These are phyloP conservation scores for Lamprotornis superbus DNA, from an alignment of 2,113 vertebrate species.

Conservation along the genomic window DNA sequence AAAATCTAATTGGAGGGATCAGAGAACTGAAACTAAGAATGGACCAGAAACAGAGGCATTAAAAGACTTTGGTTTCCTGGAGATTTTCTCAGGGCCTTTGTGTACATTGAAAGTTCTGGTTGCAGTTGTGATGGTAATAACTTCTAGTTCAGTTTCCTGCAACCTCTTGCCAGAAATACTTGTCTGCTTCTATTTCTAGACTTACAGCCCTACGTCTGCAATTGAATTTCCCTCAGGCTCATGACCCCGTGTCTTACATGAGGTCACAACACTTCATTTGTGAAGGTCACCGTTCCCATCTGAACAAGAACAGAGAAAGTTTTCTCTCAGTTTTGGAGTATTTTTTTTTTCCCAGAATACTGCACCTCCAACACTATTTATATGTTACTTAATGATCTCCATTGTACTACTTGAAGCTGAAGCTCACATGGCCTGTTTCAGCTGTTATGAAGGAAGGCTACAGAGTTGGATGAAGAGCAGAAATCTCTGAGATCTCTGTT, in stretches of 20 bases:
- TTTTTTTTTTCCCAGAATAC: background rate
- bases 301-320: constrained; percentile 34
- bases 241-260: constrained; percentile 38
- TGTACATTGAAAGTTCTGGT: constrained; percentile 13
- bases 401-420: background rate
- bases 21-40: background rate
- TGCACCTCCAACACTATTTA: constrained; percentile 27
- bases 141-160: constrained; percentile 40
- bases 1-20: background rate
- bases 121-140: constrained; percentile 19
- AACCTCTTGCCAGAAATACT: constrained; percentile 24
- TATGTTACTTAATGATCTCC: constrained; percentile 22
- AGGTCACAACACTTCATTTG: constrained; percentile 38
- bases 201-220: background rate
- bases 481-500: background rate
- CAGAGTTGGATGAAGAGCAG: background rate
- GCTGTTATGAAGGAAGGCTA: background rate
- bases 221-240: constrained; percentile 49
- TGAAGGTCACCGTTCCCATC: background rate
- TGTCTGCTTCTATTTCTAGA: constrained; percentile 50
- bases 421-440: background rate
- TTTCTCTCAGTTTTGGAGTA: constrained; percentile 5
- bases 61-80: background rate
- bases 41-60: background rate
- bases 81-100: background rate